These are phyloP conservation scores for Andrena bucephala DNA, from an alignment of 2,888 invertebrate species.

Conservation along the genomic window DNA sequence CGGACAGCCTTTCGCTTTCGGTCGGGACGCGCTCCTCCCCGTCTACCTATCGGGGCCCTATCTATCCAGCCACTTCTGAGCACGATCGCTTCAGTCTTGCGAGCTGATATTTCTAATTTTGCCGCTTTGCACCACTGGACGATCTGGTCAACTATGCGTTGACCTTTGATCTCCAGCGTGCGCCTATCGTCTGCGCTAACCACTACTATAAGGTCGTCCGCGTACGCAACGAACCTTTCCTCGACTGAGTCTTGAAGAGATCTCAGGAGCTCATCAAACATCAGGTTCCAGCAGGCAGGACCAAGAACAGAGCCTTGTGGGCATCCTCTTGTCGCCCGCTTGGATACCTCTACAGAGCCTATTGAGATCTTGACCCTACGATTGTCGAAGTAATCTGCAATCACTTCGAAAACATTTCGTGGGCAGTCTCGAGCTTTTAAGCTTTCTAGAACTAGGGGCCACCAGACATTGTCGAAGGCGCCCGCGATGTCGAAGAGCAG, in stretches of 20 bases:
- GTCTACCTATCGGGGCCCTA: background rate
- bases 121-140: background rate
- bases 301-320: too few species aligned
- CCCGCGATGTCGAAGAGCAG: background rate
- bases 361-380: too few species aligned
- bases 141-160: background rate
- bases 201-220: background rate
- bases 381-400: too few species aligned
- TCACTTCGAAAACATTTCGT: too few species aligned
- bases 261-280: background rate
- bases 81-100: background rate
- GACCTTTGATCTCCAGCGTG: background rate
- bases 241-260: background rate
- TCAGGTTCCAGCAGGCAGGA: too few species aligned
- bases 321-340: too few species aligned
- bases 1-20: background rate
- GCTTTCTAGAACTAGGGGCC: too few species aligned
- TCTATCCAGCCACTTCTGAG: background rate
- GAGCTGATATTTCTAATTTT: background rate
- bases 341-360: too few species aligned
- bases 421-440: too few species aligned
- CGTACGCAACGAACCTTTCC: too few species aligned
- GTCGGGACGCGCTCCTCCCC: background rate
- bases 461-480: too few species aligned
- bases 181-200: background rate